Base-by-base conservation (phyloP, 2,113 vertebrate genomes). In the Pogonocichla stellata region DNA sequence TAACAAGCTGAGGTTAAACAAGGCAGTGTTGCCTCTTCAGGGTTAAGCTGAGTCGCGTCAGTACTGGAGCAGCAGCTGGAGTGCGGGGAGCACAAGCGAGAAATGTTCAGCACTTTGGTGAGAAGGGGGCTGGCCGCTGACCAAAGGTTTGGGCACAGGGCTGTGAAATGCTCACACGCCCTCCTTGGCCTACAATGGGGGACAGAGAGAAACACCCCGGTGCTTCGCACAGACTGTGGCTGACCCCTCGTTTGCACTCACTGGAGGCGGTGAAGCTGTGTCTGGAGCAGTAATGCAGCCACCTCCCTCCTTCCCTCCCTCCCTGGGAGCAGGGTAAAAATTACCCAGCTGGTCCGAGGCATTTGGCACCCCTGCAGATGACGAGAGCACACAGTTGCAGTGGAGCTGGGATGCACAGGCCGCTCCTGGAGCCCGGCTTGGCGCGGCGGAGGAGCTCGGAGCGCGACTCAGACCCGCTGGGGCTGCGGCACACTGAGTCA, bases 401-500 rank as follows among this genome's bases (percentile, higher is more conserved):
- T 0, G 16, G 42, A 62, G 51, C 42, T 70, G 51, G 1, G 5
- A 47, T 8, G 25, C 40, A 45, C 11, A 25, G 38, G 16, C 53
- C 81, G 5, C 33, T 62, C 72, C 77, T 60, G 74, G 77, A 65
- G 9, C 61, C 31, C 70, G 66, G 89, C 25, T 33, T 60, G 66
- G 19, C 17, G 31, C 36, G 42, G 47, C 62, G 34, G 17, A 51
- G n/a, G 22, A 23, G 43, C 48, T 70, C 40, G 2, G 60, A 62
- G 36, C 0, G 0, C 80, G 77, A 84, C 33, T 88, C 80, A 71
- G 31, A 18, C 4, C 6, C 6, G 0, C 5, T 1, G 24, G 25
- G 43, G n/a, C 51, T 36, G 24, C 20, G 20, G 67, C 12, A 45
- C 8, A 2, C 38, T 51, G 22, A 64, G 10, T 72, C 53, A 61